Base-by-base conservation (phyloP, 2,113 vertebrate genomes). In the Scartelaos histophorus region DNA sequence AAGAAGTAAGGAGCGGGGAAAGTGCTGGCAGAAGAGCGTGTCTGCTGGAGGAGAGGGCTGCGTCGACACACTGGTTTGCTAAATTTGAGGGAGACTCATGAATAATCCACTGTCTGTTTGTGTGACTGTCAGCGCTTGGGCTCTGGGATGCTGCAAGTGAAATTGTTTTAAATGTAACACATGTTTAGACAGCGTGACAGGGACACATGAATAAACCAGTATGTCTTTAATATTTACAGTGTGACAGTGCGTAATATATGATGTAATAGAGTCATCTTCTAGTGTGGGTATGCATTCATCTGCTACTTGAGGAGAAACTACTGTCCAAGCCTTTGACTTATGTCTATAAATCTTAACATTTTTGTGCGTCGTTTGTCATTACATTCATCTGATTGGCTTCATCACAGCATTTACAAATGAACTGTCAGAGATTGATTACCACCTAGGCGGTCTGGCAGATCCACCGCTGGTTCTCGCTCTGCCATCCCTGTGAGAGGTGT, bases 1-100 rank as follows among this genome's bases (percentile, higher is more conserved):
- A 93, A 93, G 91, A 87, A 75, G 54, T 66, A 82, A 79, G 81
- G 85, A 88, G 87, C 86, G 74, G 83, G 58, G 83, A 77, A 84
- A 86, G 87, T 67, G 84, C 84, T 78, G 85, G 82, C 85, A 84
- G 87, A 82, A 68, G 79, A 85, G 69, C 47, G 79, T 75, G 84
- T 73, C 86, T 82, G 78, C 70, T 80, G 73, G 80, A 88, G 67
- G 76, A 80, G 54, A 80, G 83, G 79, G 80, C 77, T 85, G 77
- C 46, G 76, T 81, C 73, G 76, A 70, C 45, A 66, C 62, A 65
- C 45, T 71, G 45, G 73, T 71, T 66, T 79, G 80, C 71, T 78
- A 80, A 79, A 85, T 83, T 84, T 80, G 66, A 81, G 69, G 66
- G 70, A 76, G 81, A 74, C 82, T 86, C 82, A 81, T 88, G 69